Evolutionary conservation across 2,888 invertebrate genomes (phyloP), one percentile per base, ranked within the genome.

Genomic region (Gymnoscelis rufifasciata): DNA sequence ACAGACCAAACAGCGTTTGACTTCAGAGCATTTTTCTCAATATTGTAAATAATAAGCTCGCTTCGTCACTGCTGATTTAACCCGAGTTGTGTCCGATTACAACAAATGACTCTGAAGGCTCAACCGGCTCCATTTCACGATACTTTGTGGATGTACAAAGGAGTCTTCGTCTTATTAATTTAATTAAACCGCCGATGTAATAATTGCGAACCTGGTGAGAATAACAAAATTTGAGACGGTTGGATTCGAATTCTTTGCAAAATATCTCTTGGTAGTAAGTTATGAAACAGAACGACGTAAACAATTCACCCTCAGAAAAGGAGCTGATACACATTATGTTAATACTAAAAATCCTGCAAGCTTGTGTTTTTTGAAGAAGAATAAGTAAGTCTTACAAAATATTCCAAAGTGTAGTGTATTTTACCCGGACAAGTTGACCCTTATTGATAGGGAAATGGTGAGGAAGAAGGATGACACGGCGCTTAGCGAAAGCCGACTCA

Each of bases 401-500:
- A 35, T 35, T 35, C 15, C 28, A 8, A 29, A n/a, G n/a, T n/a
- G n/a, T 40, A 27, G 30, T 14, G 26, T 26, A 7, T 40, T 37
- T 31, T 14, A 33, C 30, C 15, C 10, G 36, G 42, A 42, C 35
- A 45, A 45, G 45, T 38, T 45, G 38, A 50, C 42, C 45, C 38
- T 30, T 45, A 42, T 50, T 50, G 42, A 46, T 39, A 42, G 50
- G 42, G 28, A 50, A 50, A 50, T 50, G 38, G 42, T 36, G 43
- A 47, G 45, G 51, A 54, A 61, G 52, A 54, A 60, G 61, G 68
- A 75, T 76, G 74, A 72, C 71, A 74, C 56, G 69, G 72, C 78
- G 68, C 68, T 78, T 74, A 71, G 71, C 75, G 74, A 73, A 78
- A 77, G 68, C 71, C 67, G 60, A 68, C 70, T 72, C 77, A 83